These are phyloP conservation scores for Hyaena hyaena DNA, from an alignment of 2,113 vertebrate genomes.

Conservation along the genomic window DNA sequence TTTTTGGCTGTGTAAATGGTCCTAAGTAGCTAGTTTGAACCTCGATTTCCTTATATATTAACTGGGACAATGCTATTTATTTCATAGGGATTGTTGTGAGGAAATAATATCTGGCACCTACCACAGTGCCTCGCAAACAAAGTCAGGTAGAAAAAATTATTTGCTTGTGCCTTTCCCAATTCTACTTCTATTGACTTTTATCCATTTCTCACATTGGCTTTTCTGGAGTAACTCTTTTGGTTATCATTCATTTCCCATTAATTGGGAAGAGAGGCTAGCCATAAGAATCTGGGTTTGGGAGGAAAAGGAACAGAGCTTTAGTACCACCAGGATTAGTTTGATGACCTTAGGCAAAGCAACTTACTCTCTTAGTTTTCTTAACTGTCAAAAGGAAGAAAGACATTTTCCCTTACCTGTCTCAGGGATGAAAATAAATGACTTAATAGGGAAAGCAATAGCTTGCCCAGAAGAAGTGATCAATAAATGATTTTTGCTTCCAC, in stretches of 20 bases:
- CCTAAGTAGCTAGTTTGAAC: not conserved
- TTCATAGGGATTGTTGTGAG: not conserved
- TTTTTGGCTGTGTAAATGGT: not conserved
- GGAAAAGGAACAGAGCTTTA: not conserved
- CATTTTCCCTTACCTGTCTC: slow-evolving; percentile 6
- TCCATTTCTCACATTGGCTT: not conserved
- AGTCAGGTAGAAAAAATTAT: not conserved
- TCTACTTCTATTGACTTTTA: not conserved
- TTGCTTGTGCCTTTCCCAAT: not conserved
- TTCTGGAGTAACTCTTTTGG: not conserved
- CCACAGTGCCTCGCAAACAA: not conserved
- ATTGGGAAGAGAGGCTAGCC: not conserved
- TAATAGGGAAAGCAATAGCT: slow-evolving; percentile 26
- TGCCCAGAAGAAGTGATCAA: slow-evolving; percentile 52
- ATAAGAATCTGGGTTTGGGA: not conserved
- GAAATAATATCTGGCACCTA: not conserved
- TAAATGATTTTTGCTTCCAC: slow-evolving; percentile 56
- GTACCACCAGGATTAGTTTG: not conserved
- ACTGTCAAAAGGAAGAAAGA: not conserved
- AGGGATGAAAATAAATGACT: slow-evolving; percentile 55
- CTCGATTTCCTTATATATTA: not conserved
- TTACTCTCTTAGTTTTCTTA: slow-evolving; percentile 22
- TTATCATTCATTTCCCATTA: not conserved
- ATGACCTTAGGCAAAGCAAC: slow-evolving; percentile 6
- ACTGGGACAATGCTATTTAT: not conserved